These are phyloP conservation scores for Hepsetus odoe DNA, from an alignment of 2,113 vertebrate genomes.

Conservation along the genomic window DNA sequence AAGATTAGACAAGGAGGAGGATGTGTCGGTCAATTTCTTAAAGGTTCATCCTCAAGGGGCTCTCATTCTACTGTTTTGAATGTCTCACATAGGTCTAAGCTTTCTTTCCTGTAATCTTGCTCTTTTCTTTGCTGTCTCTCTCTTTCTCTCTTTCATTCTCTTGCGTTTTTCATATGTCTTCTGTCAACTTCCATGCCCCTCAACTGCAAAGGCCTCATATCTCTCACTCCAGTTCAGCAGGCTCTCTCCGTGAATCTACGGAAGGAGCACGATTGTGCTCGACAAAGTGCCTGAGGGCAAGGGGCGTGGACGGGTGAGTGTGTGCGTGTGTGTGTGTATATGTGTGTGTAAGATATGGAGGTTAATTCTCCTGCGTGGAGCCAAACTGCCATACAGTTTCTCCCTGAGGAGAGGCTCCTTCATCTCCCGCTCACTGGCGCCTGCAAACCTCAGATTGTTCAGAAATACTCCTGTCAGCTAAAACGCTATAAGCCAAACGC, in stretches of 20 bases:
- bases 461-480: constrained; percentile 79
- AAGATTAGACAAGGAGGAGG: constrained; percentile 35
- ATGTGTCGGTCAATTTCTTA: constrained; percentile 48
- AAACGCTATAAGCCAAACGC: constrained; percentile 72
- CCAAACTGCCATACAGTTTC: constrained; percentile 75
- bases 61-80: constrained; percentile 6
- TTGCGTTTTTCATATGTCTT: constrained; percentile 37
- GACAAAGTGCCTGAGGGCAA: constrained; percentile 53
- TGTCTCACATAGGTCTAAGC: not conserved
- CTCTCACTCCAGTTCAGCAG: constrained; percentile 45
- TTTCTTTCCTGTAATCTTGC: not conserved
- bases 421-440: constrained; percentile 81
- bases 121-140: not conserved
- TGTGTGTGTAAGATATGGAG: constrained; percentile 54
- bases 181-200: constrained; percentile 19
- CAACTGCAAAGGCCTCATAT: constrained; percentile 35
- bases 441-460: constrained; percentile 81
- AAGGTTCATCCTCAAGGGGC: constrained; percentile 27
- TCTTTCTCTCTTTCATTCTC: constrained; percentile 3
- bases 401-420: constrained; percentile 77
- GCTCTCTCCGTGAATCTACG: constrained; percentile 41
- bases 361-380: constrained; percentile 62
- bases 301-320: constrained; percentile 55
- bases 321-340: constrained; percentile 42
- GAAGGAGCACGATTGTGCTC: constrained; percentile 50